Conservation (phyloP, 2,113 vertebrate species). For the Lipophrys pholis region DNA sequence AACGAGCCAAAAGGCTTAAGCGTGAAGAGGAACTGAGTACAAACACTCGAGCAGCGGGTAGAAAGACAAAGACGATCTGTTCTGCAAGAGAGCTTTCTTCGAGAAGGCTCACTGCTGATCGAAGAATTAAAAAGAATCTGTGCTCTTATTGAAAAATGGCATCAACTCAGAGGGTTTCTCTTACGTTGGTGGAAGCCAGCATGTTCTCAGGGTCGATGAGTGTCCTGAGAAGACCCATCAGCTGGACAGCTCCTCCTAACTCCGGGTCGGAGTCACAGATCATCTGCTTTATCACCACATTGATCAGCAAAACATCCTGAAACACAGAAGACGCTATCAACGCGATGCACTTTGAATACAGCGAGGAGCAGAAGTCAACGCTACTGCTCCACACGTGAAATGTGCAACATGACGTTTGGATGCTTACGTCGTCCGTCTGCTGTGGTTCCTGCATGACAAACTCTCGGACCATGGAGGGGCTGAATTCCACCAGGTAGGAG, state of each 20-base stretch:
- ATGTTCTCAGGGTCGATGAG: constrained; percentile 99
- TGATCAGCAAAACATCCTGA: constrained; percentile 98
- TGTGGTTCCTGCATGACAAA: constrained; percentile 99
- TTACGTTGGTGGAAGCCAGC: constrained; percentile 95
- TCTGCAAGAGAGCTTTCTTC: too few species aligned
- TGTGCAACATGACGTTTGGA: background rate
- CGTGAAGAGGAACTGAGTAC: too few species aligned
- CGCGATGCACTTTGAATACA: too few species aligned
- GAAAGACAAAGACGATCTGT: too few species aligned
- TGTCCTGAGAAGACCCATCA: constrained; percentile 97
- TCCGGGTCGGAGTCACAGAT: constrained; percentile 98
- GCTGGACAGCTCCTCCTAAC: constrained; percentile 95
- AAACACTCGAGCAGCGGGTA: too few species aligned
- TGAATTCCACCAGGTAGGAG: constrained; percentile 99
- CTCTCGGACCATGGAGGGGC: constrained; percentile 98
- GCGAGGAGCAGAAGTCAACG: background rate
- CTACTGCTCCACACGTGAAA: too few species aligned
- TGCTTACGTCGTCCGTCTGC: constrained; percentile 96
- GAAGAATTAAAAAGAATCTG: background rate
- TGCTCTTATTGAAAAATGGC: background rate
- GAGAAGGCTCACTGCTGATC: background rate
- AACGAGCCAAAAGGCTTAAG: too few species aligned
- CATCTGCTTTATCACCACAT: constrained; percentile 99
- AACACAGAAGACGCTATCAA: background rate
- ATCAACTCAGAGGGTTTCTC: constrained; percentile 1